A percentile compares a stretch with the other conserved stretches of the same genome.
Conservation (phyloP, 2,113 vertebrate genomes). For the Paracyprichromis sp. region DNA sequence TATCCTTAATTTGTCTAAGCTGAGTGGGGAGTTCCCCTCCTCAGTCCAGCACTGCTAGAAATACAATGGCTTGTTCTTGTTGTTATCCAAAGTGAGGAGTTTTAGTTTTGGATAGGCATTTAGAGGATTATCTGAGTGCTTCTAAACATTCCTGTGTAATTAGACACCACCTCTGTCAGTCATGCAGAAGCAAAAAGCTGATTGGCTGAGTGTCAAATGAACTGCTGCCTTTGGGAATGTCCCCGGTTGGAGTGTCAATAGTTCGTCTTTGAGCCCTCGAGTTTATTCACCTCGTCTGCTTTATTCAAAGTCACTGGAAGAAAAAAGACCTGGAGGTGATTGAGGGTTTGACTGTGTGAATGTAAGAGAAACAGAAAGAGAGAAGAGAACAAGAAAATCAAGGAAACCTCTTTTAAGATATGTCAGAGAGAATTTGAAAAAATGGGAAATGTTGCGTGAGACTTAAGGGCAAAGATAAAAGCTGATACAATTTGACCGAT, state of each 20-base stretch:
- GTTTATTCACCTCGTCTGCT: constrained; percentile 46
- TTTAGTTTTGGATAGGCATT: constrained; percentile 56
- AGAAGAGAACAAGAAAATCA: neutral
- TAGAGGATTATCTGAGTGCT: constrained; percentile 66
- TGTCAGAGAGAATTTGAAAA: neutral
- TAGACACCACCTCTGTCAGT: constrained; percentile 63
- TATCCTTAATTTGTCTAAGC: constrained; percentile 19
- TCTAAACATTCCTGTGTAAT: constrained; percentile 74
- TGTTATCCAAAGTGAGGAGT: constrained; percentile 54
- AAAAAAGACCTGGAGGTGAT: constrained; percentile 20
- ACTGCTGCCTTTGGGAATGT: constrained; percentile 46
- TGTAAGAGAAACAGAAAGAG: neutral
- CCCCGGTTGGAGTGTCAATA: constrained; percentile 40
- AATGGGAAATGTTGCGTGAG: neutral
- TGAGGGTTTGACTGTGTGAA: neutral
- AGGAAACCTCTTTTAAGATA: neutral
- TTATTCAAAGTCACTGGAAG: constrained; percentile 48
- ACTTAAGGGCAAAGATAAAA: neutral
- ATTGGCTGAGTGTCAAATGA: constrained; percentile 56
- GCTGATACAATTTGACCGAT: neutral
- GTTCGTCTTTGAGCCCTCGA: constrained; percentile 26
- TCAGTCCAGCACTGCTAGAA: neutral
- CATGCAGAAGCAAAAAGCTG: constrained; percentile 56
- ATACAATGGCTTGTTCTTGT: constrained; percentile 40
- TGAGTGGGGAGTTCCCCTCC: constrained; percentile 41